Base-by-base conservation (phyloP, 2,113 vertebrate species). In the Marcusenius ussheri region DNA sequence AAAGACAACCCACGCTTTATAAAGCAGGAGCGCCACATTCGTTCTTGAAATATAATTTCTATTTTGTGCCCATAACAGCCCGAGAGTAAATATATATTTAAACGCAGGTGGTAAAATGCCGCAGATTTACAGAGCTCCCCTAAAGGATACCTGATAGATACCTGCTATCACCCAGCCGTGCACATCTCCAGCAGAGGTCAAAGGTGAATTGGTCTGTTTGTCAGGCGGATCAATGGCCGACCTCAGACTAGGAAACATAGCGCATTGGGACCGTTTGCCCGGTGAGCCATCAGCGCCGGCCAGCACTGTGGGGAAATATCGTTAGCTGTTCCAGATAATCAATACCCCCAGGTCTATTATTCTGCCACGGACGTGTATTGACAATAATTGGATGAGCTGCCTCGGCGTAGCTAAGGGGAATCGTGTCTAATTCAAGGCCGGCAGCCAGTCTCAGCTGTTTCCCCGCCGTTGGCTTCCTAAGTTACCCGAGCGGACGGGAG, bases 261-360 rank as follows among this genome's bases (percentile, higher is more conserved):
- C 95, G 96, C 94, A 95, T 92, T 93, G 90, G 92, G 92, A 91
- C 89, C 93, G 91, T 93, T 95, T 95, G 94, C 95, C 91, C 92
- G 92, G 93, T 95, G 94, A 95, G 93, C 93, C 93, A 95, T 96
- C 95, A 95, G 2, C 77, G 94, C 94, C 93, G 95, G 93, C 93
- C 93, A 93, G 94, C 91, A 93, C 93, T 94, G 94, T 94, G 95
- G 95, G 95, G 95, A 96, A 96, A 96, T 97, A 95, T 97, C 94
- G 94, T 92, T 94, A 94, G 95, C 95, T 94, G 92, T 91, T 93
- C 91, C 89, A 95, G 93, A 93, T 96, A 96, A 97, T 98, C 97
- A 96, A 97, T 98, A 97, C 66, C 89, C 92, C 93, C 93, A 91
- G 94, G 93, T 95, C 96, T 96, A 96, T 97, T 96, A 97, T 95